phyloP scores from a whole-genome alignment of 2,888 invertebrate genomes.

The Molorchus minor region DNA sequence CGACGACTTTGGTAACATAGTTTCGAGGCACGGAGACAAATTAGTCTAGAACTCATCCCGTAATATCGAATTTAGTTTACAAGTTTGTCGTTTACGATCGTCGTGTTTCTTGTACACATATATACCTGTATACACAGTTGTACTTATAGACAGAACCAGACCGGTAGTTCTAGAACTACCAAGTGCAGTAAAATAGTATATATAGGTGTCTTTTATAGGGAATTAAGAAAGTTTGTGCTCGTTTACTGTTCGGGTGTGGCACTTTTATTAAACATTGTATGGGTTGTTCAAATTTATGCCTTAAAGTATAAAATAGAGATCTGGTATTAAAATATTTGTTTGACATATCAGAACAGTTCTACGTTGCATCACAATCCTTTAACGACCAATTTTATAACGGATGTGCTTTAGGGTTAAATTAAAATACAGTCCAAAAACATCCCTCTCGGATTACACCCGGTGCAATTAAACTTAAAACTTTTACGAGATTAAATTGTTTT shows the following conservation, averaged over 20 bases:
- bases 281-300: too few relatives aligned
- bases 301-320: too few relatives aligned
- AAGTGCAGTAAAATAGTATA: constrained; percentile 8
- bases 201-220: constrained; percentile 21
- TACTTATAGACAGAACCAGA: constrained; percentile 17
- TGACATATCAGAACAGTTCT: too few relatives aligned
- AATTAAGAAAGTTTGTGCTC: neutral
- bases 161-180: constrained; percentile 5
- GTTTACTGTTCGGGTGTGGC: neutral
- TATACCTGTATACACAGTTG: too few relatives aligned
- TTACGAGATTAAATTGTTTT: too few relatives aligned
- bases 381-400: too few relatives aligned
- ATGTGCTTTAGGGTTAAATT: too few relatives aligned
- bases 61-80: constrained; percentile 17
- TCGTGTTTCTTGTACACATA: constrained; percentile 8
- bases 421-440: too few relatives aligned
- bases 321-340: too few relatives aligned
- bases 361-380: too few relatives aligned
- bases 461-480: too few relatives aligned
- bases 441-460: too few relatives aligned
- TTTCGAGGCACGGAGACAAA: constrained; percentile 3
- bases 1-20: constrained; percentile 10
- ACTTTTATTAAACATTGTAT: constrained; percentile 13
- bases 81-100: constrained; percentile 16
- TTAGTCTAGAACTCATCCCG: constrained; percentile 9